Conservation (phyloP, 2,113 vertebrate genomes). For the Pungitius pungitius region DNA sequence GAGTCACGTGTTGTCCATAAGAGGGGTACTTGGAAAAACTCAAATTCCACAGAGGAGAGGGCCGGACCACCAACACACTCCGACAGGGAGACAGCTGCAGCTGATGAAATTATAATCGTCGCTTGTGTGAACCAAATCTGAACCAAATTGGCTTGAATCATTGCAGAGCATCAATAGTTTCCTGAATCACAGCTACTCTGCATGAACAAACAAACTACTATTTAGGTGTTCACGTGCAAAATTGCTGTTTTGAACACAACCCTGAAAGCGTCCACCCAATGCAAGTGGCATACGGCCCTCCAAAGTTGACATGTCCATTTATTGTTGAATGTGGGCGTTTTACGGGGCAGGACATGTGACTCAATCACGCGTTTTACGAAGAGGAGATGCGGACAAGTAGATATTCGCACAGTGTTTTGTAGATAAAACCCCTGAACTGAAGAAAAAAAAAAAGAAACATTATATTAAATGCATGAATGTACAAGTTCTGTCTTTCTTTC, state of each 20-base stretch:
- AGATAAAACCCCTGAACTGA: background rate
- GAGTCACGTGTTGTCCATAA: background rate
- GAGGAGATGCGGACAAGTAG: too few species aligned
- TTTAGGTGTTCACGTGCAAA: background rate
- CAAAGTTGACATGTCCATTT: too few species aligned
- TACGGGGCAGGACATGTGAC: too few species aligned
- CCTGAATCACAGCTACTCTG: too few species aligned
- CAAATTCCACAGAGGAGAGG: background rate
- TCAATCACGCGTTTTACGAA: too few species aligned
- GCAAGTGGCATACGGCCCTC: too few species aligned
- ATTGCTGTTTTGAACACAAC: background rate
- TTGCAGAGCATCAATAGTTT: background rate
- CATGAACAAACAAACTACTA: too few species aligned
- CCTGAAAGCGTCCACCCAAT: background rate
- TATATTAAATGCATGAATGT: background rate
- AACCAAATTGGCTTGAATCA: background rate
- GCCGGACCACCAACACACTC: background rate
- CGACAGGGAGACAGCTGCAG: too few species aligned
- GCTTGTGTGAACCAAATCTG: background rate
- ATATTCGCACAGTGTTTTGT: background rate
- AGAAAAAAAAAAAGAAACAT: background rate
- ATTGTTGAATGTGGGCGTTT: too few species aligned
- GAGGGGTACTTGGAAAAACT: background rate
- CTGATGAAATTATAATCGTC: background rate
- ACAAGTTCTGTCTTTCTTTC: background rate